phyloP scores from a whole-genome alignment of 2,888 invertebrate genomes.

The Agrotis puta region DNA sequence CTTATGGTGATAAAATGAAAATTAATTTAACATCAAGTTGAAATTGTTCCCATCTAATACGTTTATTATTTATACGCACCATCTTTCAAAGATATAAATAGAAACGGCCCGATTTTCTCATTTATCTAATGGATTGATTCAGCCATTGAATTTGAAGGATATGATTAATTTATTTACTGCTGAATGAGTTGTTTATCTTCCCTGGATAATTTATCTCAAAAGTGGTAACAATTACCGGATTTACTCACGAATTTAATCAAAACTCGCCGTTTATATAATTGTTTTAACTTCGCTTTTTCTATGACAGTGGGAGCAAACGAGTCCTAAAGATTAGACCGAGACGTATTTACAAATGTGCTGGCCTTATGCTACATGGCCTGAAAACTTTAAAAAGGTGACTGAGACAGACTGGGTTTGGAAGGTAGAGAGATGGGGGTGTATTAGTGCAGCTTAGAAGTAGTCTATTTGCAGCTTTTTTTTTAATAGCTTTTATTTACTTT shows the following conservation, averaged over 20 bases:
- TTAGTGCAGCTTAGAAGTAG: background rate
- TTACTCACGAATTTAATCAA: background rate
- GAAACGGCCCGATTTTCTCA: conserved; percentile 4
- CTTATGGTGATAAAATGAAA: background rate
- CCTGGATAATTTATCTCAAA: background rate
- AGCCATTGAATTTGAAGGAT: conserved; percentile 11
- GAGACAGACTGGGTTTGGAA: background rate
- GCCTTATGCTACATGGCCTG: no score
- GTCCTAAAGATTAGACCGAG: no score
- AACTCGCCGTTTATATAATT: no score
- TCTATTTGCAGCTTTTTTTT: background rate
- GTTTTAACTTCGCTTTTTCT: background rate
- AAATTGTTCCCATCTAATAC: background rate
- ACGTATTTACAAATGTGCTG: no score
- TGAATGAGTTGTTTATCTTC: background rate
- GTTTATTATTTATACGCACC: background rate
- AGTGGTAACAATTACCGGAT: background rate
- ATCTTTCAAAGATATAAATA: background rate
- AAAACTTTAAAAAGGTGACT: no score
- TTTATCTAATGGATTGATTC: conserved; percentile 4
- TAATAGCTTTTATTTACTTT: no score
- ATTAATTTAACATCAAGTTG: background rate
- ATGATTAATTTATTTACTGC: conserved; percentile 12
- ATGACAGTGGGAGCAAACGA: no score
- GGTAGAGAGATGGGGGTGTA: background rate